Percentiles rank a stretch among this genome's conserved stretches.
Evolutionary conservation across 2,888 invertebrate genomes (phyloP).

Genomic region (Leptinotarsa peninsularis): DNA sequence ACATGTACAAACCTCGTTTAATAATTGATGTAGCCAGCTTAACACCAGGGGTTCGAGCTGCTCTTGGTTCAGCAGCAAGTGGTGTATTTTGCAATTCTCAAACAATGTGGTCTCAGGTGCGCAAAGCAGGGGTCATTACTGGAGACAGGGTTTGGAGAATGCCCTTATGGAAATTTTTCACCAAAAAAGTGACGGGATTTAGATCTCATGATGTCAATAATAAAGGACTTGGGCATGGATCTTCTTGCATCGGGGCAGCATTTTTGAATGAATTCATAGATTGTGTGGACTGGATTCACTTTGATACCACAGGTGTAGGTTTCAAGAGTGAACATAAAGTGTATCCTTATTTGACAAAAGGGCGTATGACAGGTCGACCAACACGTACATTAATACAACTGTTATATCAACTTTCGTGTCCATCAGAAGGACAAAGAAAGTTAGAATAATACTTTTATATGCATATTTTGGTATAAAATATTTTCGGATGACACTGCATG

Average conservation of each 20-base stretch:
- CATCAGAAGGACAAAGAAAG: slow-evolving; percentile 58
- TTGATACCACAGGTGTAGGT: slow-evolving; percentile 72
- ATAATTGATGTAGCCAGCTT: slow-evolving; percentile 80
- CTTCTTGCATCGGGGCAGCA: slow-evolving; percentile 63
- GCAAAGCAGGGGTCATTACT: slow-evolving; percentile 69
- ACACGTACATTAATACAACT: slow-evolving; percentile 68
- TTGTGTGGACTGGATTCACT: slow-evolving; percentile 72
- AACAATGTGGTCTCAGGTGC: slow-evolving; percentile 67
- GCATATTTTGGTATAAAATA: slow-evolving; percentile 16
- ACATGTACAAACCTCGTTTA: slow-evolving; percentile 70
- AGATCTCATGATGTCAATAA: slow-evolving; percentile 63
- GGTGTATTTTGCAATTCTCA: slow-evolving; percentile 71
- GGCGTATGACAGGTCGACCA: slow-evolving; percentile 69
- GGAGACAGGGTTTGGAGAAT: slow-evolving; percentile 75
- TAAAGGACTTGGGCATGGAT: slow-evolving; percentile 61
- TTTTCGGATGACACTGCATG: slow-evolving; percentile 25
- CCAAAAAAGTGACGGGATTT: slow-evolving; percentile 65
- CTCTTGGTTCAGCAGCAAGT: slow-evolving; percentile 69
- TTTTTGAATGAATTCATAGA: slow-evolving; percentile 70
- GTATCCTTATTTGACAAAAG: slow-evolving; percentile 69
- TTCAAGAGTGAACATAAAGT: slow-evolving; percentile 68
- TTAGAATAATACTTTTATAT: slow-evolving; percentile 47
- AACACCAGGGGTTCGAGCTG: slow-evolving; percentile 70
- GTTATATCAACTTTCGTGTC: slow-evolving; percentile 64
- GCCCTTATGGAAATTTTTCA: slow-evolving; percentile 72